Evolutionary conservation across 2,113 vertebrate genomes (phyloP).

Genomic region (Otis tarda): DNA sequence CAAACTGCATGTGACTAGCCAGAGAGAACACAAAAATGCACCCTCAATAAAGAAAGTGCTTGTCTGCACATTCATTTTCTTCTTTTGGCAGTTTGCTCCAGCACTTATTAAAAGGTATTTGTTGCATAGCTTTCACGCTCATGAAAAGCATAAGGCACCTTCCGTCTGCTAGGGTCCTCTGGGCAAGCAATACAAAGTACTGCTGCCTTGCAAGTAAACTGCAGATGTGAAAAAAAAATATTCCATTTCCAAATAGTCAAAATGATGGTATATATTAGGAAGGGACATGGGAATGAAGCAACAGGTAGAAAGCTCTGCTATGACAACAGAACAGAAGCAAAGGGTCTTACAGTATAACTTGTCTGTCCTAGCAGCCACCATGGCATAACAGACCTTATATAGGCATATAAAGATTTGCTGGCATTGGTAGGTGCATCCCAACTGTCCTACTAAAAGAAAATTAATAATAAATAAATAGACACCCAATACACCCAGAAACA

Average conservation of each 20-base stretch:
- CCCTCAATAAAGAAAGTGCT: neutral
- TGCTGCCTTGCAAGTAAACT: neutral
- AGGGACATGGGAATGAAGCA: neutral
- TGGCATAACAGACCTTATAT: neutral
- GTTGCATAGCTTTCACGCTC: neutral
- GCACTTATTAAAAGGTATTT: neutral
- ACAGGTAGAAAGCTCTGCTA: neutral
- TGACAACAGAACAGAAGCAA: neutral
- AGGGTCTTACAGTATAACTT: neutral
- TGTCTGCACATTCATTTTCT: neutral
- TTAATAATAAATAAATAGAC: neutral
- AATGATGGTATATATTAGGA: neutral
- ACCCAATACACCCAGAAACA: neutral
- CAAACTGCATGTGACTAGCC: neutral
- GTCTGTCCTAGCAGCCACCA: neutral
- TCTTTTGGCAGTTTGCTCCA: neutral
- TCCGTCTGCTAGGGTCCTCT: neutral
- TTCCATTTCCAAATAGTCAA: neutral
- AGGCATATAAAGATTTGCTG: neutral
- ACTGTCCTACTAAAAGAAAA: neutral
- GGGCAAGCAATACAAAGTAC: neutral
- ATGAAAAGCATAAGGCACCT: neutral
- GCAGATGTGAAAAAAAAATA: neutral
- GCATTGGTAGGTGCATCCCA: neutral
- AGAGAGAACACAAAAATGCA: neutral